Conservation (phyloP, 2,888 invertebrate species). For the Horisme vitalbata region DNA sequence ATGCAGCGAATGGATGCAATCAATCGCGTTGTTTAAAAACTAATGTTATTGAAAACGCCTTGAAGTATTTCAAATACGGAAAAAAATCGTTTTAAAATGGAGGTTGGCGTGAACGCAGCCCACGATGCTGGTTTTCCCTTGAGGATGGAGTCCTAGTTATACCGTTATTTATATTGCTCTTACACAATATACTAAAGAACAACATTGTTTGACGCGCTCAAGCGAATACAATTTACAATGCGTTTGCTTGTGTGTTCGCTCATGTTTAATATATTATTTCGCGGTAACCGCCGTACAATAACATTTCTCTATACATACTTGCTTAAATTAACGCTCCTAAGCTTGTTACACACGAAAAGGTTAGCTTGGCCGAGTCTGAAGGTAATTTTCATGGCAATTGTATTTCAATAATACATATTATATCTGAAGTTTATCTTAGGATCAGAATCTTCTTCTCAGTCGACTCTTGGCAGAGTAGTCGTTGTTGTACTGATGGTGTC, state of each 20-base stretch:
- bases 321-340: conserved; percentile 7
- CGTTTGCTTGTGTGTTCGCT: conserved; percentile 16
- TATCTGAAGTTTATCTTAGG: no score
- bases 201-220: conserved; percentile 26
- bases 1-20: no score
- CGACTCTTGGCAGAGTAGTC: no score
- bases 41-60: no score
- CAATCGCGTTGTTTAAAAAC: no score
- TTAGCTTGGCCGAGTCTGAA: no score
- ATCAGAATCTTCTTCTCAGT: no score
- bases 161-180: conserved; percentile 44
- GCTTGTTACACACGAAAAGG: not conserved
- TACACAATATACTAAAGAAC: conserved; percentile 34
- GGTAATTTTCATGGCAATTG: no score
- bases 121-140: conserved; percentile 12
- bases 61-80: not conserved
- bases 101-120: not conserved
- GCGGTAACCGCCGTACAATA: conserved; percentile 17
- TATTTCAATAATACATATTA: no score
- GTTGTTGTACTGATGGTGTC: no score
- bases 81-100: not conserved
- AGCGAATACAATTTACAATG: conserved; percentile 33
- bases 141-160: conserved; percentile 34
- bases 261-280: conserved; percentile 31
- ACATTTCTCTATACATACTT: conserved; percentile 21